Evolutionary conservation across 2,113 vertebrate genomes (phyloP), one percentile per base, ranked within the genome.

Genomic region (Sorex araneus): DNA sequence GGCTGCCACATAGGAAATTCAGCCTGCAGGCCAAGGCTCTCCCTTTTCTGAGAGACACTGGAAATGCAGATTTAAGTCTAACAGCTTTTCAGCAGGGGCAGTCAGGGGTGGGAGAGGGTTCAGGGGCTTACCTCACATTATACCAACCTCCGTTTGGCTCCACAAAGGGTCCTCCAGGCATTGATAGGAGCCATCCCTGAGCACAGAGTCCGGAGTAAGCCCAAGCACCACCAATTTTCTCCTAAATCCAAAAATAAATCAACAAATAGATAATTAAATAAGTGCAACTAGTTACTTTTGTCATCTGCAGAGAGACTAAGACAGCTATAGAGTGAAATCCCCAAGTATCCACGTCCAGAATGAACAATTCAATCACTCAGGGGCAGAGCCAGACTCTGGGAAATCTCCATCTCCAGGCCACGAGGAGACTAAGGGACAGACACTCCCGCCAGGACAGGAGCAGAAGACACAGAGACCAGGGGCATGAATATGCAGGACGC

Each of bases 391-490:
- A 50, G 10, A 13, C 47, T 50, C 6, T 30, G 27, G 27, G 25
- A 40, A 66, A 12, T 28, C 64, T 66, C 64, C 28, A 13, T 30
- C 27, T 30, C 28, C 10, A 30, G 67, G 67, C 28, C 30, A n/a
- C 13, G n/a, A 32, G 32, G 67, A 60, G 8, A 21, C 57, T 60
- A 60, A 60, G 67, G 9, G 6, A 12, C 67, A 69, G 43, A 21
- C 34, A 2, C 67, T 76, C 43, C n/a, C 47, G 23, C 27, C 69
- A 1, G 6, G 30, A 28, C 34, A 36, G 36, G 27, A 71, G 92
- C 25, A 2, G 7, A n/a, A 73, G 30, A 30, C 9, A 19, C 3
- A 0, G 27, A 11, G 67, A 28, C 32, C 1, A 0, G 18, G 0
- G 23, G 28, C 1, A 36, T 6, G 18, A 6, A 19, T 19, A 12